Evolutionary conservation across 1,140 invertebrate species (phyloP).

Genomic region (Hesperophylax magnus): DNA sequence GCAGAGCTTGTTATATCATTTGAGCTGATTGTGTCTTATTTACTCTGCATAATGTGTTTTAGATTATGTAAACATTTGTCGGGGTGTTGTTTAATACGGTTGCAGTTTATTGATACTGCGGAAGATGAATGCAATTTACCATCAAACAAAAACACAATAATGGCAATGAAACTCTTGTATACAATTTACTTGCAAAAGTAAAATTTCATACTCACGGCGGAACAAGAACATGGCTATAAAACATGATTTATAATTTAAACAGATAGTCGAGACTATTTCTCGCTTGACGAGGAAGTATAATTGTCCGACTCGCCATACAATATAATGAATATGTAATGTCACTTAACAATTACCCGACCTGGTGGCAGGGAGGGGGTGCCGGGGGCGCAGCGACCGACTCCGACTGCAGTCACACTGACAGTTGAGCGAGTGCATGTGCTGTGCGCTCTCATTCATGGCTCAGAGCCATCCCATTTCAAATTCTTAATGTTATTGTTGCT

Average conservation of each 20-base stretch:
- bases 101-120: conserved; percentile 54
- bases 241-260: conserved; percentile 55
- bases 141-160: conserved; percentile 42
- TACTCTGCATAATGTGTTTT: conserved; percentile 53
- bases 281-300: conserved; percentile 41
- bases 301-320: conserved; percentile 50
- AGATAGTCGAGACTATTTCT: conserved; percentile 43
- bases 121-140: conserved; percentile 43
- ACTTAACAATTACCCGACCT: conserved; percentile 42
- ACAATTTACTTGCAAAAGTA: conserved; percentile 55
- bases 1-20: conserved; percentile 36
- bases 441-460: conserved; percentile 47
- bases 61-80: conserved; percentile 34
- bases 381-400: no score
- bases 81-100: conserved; percentile 38
- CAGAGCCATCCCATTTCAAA: conserved; percentile 54
- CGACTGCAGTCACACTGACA: conserved; percentile 18
- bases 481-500: conserved; percentile 58
- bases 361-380: no score
- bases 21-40: conserved; percentile 54
- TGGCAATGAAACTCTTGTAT: conserved; percentile 56
- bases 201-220: conserved; percentile 53
- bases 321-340: conserved; percentile 46
- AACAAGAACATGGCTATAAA: conserved; percentile 53
- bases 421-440: background rate